Base-by-base conservation (phyloP, 2,888 invertebrate genomes). In the Dichetophora obliterata region DNA sequence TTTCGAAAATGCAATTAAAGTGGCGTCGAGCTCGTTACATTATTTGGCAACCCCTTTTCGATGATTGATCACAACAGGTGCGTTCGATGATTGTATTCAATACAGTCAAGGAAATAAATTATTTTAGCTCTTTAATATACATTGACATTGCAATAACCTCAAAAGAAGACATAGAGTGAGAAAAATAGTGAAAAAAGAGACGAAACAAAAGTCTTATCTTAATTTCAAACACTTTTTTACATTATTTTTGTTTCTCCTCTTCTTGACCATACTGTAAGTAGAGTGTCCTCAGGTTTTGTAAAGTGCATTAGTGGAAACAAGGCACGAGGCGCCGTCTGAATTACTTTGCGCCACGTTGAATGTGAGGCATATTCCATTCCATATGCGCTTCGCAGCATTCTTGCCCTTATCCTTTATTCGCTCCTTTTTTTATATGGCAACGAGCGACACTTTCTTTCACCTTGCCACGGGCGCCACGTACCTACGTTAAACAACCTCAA, bases 311-410 rank as follows among this genome's bases (percentile, higher is more conserved):
- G 85, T 83, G 85, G 82, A 84, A 85, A 85, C 87, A 88, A 82
- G 85, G 83, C 81, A 83, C 79, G 82, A 86, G 87, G 87, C 88
- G 87, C 87, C 88, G 86, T 86, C 87, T 88, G 85, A 87, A 87
- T 85, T 86, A 85, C 85, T 73, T 66, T 74, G 74, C 81, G 82
- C 82, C 84, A 77, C 77, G 80, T 82, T 84, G 82, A 81, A 81
- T 81, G 84, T 81, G 84, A 82, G 81, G 84, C 43, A 43, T 43
- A 43, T 85, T 82, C 85, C 85, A 85, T 84, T 84, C 81, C 76
- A 78, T 80, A 80, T 81, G 82, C 27, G 57, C 83, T 83, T 80
- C 85, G 24, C 5, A 22, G 24, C 71, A 54, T 16, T 57, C 54
- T n/a, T 57, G 22, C 83, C 83, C 82, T 82, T 84, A 31, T 73